A percentile compares a stretch with the other conserved stretches of the same genome.
phyloP scores from a whole-genome alignment of 2,113 vertebrate genomes.

The Xerus inauris region DNA sequence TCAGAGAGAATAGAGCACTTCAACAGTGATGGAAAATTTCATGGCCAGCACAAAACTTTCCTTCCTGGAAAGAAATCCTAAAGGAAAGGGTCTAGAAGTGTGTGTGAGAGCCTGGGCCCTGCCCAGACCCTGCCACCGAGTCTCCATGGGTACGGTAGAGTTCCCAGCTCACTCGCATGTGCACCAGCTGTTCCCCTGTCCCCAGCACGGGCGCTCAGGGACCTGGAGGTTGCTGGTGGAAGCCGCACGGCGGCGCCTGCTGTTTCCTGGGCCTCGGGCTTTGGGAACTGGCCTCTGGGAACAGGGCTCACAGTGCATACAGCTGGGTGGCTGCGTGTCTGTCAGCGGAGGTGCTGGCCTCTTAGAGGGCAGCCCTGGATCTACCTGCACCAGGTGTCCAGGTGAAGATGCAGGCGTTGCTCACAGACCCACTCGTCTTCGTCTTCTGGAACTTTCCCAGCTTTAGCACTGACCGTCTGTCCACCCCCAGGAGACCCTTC shows the following conservation, averaged over 20 bases:
- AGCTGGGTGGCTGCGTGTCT: not conserved
- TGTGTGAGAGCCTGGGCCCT: not conserved
- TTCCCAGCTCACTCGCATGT: not conserved
- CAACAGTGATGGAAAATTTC: not conserved
- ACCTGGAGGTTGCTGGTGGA: not conserved
- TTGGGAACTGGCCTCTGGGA: not conserved
- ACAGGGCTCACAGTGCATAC: not conserved
- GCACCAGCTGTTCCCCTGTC: not conserved
- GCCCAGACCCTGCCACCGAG: not conserved
- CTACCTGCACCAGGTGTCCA: rapidly evolving
- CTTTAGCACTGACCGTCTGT: not conserved
- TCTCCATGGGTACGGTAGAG: not conserved
- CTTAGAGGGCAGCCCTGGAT: not conserved
- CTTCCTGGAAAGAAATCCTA: not conserved
- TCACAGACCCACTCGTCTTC: not conserved
- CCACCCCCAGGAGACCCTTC: not conserved
- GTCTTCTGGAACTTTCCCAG: constrained; percentile 44
- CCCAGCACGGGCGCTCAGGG: too few species aligned
- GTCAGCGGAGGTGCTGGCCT: not conserved
- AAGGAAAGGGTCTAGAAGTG: not conserved
- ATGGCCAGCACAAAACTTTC: not conserved
- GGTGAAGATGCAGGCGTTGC: not conserved
- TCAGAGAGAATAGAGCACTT: not conserved
- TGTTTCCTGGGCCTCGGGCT: not conserved
- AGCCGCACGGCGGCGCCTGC: too few species aligned